Evolutionary conservation across 2,797 vertebrate species (phyloP).

Genomic region (Sebastes flavidus): DNA sequence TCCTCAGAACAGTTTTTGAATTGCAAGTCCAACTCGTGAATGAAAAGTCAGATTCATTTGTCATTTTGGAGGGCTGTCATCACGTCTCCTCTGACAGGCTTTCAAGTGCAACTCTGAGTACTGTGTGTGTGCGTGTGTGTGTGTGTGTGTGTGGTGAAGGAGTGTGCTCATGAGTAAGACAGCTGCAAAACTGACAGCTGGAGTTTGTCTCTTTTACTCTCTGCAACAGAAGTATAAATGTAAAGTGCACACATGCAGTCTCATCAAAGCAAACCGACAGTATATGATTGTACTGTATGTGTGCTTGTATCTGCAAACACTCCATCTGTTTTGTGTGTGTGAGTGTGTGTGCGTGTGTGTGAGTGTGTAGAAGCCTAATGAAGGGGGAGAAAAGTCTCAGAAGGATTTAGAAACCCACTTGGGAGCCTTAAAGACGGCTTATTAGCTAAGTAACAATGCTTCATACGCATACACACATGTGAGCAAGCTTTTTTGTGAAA

Average conservation of each 20-base stretch:
- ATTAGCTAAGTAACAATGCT: conserved; percentile 44
- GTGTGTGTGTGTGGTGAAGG: background rate
- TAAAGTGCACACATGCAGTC: background rate
- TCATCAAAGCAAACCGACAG: background rate
- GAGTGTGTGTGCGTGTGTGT: too few species aligned
- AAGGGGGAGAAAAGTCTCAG: conserved; percentile 23
- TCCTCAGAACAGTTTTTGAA: conserved; percentile 20
- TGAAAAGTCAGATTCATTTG: conserved; percentile 37
- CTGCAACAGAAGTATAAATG: conserved; percentile 1
- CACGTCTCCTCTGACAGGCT: conserved; percentile 16
- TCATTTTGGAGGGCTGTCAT: conserved; percentile 38
- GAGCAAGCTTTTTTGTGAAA: background rate
- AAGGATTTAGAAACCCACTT: conserved; percentile 41
- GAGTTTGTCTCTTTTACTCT: background rate
- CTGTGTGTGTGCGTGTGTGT: background rate
- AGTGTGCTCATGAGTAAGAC: background rate
- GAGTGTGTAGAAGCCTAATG: conserved; percentile 21
- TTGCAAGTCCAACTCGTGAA: conserved; percentile 32
- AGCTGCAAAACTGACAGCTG: background rate
- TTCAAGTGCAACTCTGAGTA: conserved; percentile 11
- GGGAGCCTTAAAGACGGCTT: conserved; percentile 43
- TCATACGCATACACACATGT: background rate
- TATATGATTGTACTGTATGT: background rate
- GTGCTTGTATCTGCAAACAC: background rate
- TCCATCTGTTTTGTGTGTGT: background rate